Evolutionary conservation across 1,140 invertebrate species (phyloP).

Genomic region (Achatina immaculata): DNA sequence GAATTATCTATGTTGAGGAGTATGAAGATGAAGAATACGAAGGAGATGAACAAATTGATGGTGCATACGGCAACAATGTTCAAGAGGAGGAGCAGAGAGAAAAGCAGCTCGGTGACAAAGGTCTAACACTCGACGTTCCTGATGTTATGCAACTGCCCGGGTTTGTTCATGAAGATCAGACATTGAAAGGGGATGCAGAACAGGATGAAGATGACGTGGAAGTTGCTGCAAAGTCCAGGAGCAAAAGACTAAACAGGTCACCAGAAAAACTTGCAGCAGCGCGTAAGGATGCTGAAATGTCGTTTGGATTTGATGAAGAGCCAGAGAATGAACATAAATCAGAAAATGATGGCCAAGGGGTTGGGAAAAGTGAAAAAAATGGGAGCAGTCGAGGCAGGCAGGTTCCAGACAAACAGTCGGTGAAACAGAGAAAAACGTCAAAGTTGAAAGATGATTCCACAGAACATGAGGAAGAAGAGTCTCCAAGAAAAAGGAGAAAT

Average conservation of each 20-base stretch:
- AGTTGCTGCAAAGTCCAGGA: background rate
- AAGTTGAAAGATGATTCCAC: background rate
- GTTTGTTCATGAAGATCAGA: slow-evolving; percentile 33
- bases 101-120: background rate
- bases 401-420: no score
- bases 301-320: slow-evolving; percentile 45
- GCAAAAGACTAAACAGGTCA: slow-evolving; percentile 36
- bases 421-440: background rate
- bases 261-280: slow-evolving; percentile 42
- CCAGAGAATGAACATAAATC: background rate
- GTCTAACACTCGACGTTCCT: slow-evolving; percentile 20
- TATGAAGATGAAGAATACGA: slow-evolving; percentile 45
- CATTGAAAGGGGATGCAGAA: slow-evolving; percentile 14
- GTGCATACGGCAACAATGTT: slow-evolving; percentile 12
- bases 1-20: slow-evolving; percentile 44
- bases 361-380: background rate
- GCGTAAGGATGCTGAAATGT: slow-evolving; percentile 40
- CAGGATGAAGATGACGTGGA: slow-evolving; percentile 37
- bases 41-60: background rate
- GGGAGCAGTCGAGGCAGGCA: background rate
- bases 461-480: background rate
- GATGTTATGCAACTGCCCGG: slow-evolving; percentile 42
- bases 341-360: background rate
- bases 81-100: background rate
- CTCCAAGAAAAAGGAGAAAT: slow-evolving; percentile 3